Evolutionary conservation across 2,797 vertebrate species (phyloP).

Genomic region (Ctenopoma kingsleyae): DNA sequence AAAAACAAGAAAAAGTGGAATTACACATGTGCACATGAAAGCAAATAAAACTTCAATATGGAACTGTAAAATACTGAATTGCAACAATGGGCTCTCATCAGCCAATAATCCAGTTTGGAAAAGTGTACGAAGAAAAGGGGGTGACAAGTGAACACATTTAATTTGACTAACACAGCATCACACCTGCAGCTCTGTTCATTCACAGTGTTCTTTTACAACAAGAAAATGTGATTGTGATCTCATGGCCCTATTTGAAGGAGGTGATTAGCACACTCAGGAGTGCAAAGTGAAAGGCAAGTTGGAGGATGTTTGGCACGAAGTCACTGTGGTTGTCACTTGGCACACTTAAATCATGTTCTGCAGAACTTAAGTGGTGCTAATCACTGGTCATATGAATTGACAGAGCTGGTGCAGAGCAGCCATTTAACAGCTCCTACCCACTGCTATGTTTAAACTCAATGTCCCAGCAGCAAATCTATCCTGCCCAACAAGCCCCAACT

Average conservation of each 20-base stretch:
- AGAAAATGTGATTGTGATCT: conserved; percentile 66
- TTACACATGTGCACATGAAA: conserved; percentile 53
- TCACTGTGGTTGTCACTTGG: conserved; percentile 69
- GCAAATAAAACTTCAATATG: conserved; percentile 60
- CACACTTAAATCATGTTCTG: conserved; percentile 60
- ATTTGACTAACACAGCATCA: conserved; percentile 57
- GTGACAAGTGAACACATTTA: conserved; percentile 53
- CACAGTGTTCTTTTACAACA: conserved; percentile 54
- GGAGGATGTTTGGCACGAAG: conserved; percentile 67
- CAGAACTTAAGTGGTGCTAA: conserved; percentile 64
- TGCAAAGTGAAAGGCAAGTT: conserved; percentile 56
- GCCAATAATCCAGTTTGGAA: conserved; percentile 48
- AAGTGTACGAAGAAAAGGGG: conserved; percentile 38
- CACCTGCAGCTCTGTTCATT: conserved; percentile 64
- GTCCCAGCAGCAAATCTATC: conserved; percentile 60
- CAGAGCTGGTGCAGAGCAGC: conserved; percentile 53
- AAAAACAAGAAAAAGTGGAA: conserved; percentile 58
- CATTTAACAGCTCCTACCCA: conserved; percentile 62
- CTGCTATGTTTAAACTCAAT: conserved; percentile 60
- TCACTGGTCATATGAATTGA: conserved; percentile 60
- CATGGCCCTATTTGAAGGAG: conserved; percentile 50
- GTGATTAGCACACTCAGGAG: conserved; percentile 69
- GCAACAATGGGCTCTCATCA: conserved; percentile 58
- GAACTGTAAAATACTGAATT: conserved; percentile 53
- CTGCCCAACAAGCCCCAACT: conserved; percentile 32